Evolutionary conservation across 2,888 invertebrate genomes (phyloP), one percentile per base, ranked within the genome.

Genomic region (Marasmarcha lunaedactyla): DNA sequence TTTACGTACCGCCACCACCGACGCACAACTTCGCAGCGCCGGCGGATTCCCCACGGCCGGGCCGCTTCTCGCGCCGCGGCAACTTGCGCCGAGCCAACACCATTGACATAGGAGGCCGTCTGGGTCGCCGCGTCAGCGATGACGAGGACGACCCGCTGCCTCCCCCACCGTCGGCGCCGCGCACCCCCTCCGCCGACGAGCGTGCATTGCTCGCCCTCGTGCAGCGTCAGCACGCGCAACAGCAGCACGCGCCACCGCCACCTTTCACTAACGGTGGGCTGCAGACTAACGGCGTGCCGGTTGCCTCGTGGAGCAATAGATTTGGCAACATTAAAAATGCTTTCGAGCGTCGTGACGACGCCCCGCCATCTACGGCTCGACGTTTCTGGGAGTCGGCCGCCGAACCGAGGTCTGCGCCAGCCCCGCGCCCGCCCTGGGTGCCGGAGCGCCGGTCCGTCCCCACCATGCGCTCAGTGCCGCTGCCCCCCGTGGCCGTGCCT

Each of bases 71-170:
- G 45, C 90, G 90, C 51, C 92, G 91, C 58, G 79, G 89, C 14
- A 88, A 90, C 53, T 92, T 94, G 89, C 94, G 94, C 68, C 87
- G 94, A 11, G 94, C 94, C 2, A 95, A 95, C 52, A 95, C 95
- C 1, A 93, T 94, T 46, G 94, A 94, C 59, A 93, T 94, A 60
- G 93, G 94, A 60, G 93, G 94, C 0, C 92, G 92, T 55, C 87
- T 89, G 0, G 30, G 30, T n/a, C 30, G 30, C n/a, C 5, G 25
- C 5, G 6, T 63, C 43, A 79, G 83, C 43, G 83, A 85, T 12
- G 85, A 85, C 36, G 84, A 84, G 15, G 83, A 81, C 6, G 61
- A 65, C 36, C 39, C 59, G 56, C 26, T 60, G 59, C 51, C 60
- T 51, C 30, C 30, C 30, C 30, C 30, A 2, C 6, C 30, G 4